A percentile compares a stretch with the other conserved stretches of the same genome.
Evolutionary conservation across 2,113 vertebrate species (phyloP).

Genomic region (Syngnathoides biaculeatus): DNA sequence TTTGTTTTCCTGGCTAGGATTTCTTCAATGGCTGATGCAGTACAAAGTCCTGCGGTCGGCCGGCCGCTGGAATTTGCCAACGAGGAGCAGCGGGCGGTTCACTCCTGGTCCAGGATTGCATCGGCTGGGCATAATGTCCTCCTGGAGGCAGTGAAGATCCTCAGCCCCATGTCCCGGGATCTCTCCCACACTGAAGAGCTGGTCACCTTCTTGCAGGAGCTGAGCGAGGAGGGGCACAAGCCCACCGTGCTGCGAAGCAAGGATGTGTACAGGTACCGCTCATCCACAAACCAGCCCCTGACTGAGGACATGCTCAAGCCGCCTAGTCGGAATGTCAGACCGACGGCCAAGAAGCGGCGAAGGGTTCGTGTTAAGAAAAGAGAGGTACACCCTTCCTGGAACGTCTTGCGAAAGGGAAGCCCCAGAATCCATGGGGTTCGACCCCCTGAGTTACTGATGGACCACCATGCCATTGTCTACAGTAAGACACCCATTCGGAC

Average conservation of each 20-base stretch:
- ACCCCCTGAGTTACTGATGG: conserved; percentile 46
- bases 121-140: conserved; percentile 59
- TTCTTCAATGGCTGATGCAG: conserved; percentile 48
- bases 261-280: conserved; percentile 64
- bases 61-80: conserved; percentile 49
- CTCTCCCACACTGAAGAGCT: conserved; percentile 53
- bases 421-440: conserved; percentile 64
- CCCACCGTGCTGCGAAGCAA: conserved; percentile 59
- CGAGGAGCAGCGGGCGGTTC: conserved; percentile 57
- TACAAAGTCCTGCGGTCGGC: conserved; percentile 36
- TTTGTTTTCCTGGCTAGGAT: conserved; percentile 35
- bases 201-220: conserved; percentile 60
- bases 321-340: conserved; percentile 33
- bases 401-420: conserved; percentile 22
- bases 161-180: conserved; percentile 56
- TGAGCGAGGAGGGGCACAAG: conserved; percentile 61
- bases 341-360: conserved; percentile 48
- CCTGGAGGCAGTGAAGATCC: conserved; percentile 63
- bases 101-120: conserved; percentile 64
- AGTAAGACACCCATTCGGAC: conserved; percentile 29
- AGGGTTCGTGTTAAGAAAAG: conserved; percentile 49
- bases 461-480: conserved; percentile 23
- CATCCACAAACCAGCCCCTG: conserved; percentile 50
- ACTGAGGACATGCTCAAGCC: conserved; percentile 52
- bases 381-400: conserved; percentile 69